These are phyloP conservation scores for Cotesia glomerata DNA, from an alignment of 1,140 invertebrate species.

Conservation along the genomic window DNA sequence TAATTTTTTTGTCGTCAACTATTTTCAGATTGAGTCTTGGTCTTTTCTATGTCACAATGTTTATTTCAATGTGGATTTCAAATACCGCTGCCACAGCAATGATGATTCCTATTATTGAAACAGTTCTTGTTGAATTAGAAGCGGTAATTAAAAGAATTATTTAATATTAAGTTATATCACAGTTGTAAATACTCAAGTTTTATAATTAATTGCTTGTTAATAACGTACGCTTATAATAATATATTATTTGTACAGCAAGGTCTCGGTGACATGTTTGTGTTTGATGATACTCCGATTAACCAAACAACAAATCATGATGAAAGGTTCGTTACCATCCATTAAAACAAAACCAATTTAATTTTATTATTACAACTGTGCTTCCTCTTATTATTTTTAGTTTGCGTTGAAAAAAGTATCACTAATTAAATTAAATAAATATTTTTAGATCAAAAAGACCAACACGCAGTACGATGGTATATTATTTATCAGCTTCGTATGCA, in stretches of 20 bases:
- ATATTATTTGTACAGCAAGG: slow-evolving; percentile 53
- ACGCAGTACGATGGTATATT: slow-evolving; percentile 60
- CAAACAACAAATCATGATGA: not conserved
- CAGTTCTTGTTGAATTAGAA: slow-evolving; percentile 63
- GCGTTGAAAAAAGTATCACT: not conserved
- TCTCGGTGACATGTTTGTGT: slow-evolving; percentile 56
- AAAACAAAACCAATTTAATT: not conserved
- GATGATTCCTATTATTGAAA: slow-evolving; percentile 70
- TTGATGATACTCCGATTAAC: slow-evolving; percentile 31
- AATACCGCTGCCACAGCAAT: slow-evolving; percentile 70
- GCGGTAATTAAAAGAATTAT: slow-evolving; percentile 42
- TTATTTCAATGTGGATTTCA: slow-evolving; percentile 71
- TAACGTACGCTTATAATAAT: not conserved
- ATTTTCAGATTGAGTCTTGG: slow-evolving; percentile 59
- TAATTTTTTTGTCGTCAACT: slow-evolving; percentile 3
- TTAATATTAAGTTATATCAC: not conserved
- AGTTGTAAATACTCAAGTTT: not conserved
- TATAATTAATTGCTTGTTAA: not conserved
- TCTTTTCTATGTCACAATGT: slow-evolving; percentile 68
- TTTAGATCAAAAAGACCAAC: slow-evolving; percentile 54
- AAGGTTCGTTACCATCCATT: not conserved
- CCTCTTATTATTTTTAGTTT: not conserved
- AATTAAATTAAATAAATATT: slow-evolving; percentile 14
- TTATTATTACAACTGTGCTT: not conserved
- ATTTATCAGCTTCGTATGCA: slow-evolving; percentile 71